Evolutionary conservation across 2,888 invertebrate genomes (phyloP).

Genomic region (Hipparchia semele): DNA sequence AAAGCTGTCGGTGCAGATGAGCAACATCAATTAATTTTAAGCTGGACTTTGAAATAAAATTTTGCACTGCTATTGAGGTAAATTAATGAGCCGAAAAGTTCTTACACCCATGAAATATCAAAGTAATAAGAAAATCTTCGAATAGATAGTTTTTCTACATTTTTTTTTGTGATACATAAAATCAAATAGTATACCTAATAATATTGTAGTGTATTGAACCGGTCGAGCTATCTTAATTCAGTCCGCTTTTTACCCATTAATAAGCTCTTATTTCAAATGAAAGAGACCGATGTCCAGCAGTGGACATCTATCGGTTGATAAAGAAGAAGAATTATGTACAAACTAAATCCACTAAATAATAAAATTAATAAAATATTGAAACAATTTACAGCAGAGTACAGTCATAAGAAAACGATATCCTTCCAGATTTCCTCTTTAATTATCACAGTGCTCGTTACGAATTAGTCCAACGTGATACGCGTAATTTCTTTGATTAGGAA

Average conservation of each 20-base stretch:
- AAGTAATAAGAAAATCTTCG: no score
- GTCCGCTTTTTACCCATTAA: no score
- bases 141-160: no score
- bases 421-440: conserved; percentile 1
- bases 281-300: no score
- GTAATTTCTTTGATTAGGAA: conserved; percentile 58
- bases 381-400: conserved; percentile 19
- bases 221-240: no score
- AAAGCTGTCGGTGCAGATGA: background rate
- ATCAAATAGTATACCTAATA: no score
- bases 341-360: background rate
- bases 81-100: background rate
- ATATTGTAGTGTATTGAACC: no score
- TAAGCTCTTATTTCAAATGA: no score
- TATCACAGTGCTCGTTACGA: conserved; percentile 29
- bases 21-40: background rate
- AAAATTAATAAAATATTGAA: background rate
- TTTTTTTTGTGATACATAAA: no score
- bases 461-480: conserved; percentile 34
- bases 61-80: background rate
- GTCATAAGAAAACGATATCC: conserved; percentile 21
- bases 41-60: background rate
- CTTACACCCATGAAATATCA: no score
- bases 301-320: no score
- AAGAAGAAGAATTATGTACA: no score